Evolutionary conservation across 2,888 invertebrate genomes (phyloP), one percentile per base, ranked within the genome.

Genomic region (Agonopterix subpropinquella): DNA sequence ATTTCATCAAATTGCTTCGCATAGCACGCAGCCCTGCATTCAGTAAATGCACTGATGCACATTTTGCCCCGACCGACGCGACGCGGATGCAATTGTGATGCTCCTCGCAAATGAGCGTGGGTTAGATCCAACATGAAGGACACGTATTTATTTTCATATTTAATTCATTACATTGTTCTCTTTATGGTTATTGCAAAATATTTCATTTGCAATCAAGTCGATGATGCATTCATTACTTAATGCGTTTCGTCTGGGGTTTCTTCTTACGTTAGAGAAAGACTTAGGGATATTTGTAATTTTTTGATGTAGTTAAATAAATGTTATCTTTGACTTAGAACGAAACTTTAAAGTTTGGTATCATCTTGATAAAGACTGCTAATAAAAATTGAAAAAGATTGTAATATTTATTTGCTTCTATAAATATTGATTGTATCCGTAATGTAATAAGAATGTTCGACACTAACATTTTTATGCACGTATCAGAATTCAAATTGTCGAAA

Each of bases 91-190:
- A 76, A 67, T 76, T 67, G 61, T 53, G 28, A 64, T 70, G 73
- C 62, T 65, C 67, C 66, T 72, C 65, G 69, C 75, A 71, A 80
- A 73, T 78, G 75, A 70, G 65, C 76, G 79, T 77, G 77, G 77
- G 73, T 63, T 51, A 55, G 13, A 7, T 37, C 41, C 15, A 8
- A 46, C 37, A 10, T 18, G 45, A 15, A 9, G 18, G 18, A 10
- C 41, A 46, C 45, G 8, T 18, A 15, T 37, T 8, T 28, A 46
- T 41, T 37, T 36, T 46, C 18, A 41, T 46, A 28, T 46, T 39
- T 45, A 45, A 46, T 46, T 46, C 45, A 46, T 28, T 13, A n/a
- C 45, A 28, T 46, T 11, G 39, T n/a, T n/a, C 41, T 41, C 39
- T 28, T 39, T 36, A 46, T 18, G 28, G 41, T 11, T 41, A 46